A percentile compares a stretch with the other conserved stretches of the same genome.
These are phyloP conservation scores for Cancer borealis DNA, from an alignment of 2,888 invertebrate species.

Conservation along the genomic window DNA sequence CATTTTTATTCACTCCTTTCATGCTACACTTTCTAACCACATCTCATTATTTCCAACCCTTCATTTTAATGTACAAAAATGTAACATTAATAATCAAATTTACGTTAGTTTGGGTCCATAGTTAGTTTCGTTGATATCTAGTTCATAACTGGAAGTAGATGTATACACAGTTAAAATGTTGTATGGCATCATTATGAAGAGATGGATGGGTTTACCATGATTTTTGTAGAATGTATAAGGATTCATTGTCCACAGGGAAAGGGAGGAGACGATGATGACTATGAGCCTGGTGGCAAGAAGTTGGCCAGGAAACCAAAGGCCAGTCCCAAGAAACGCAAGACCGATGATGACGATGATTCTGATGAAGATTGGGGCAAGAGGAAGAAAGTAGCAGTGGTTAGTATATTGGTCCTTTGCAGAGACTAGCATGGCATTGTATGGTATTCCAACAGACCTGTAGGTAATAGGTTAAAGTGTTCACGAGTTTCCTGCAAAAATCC, in stretches of 20 bases:
- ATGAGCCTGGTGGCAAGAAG: constrained; percentile 70
- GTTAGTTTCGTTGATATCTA: too few relatives aligned
- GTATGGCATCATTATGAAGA: too few relatives aligned
- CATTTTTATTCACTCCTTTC: too few relatives aligned
- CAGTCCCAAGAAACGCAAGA: constrained; percentile 71
- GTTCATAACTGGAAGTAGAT: too few relatives aligned
- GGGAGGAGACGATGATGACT: constrained; percentile 72
- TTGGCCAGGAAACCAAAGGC: constrained; percentile 69
- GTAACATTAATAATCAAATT: too few relatives aligned
- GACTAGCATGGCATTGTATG: not conserved
- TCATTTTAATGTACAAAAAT: too few relatives aligned
- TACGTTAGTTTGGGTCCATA: too few relatives aligned
- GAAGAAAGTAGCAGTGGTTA: constrained; percentile 63
- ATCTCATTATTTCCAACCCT: too few relatives aligned
- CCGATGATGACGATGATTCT: constrained; percentile 74
- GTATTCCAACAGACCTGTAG: not conserved
- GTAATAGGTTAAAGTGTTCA: not conserved
- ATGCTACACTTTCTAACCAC: too few relatives aligned
- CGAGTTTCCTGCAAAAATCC: not conserved
- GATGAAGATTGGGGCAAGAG: constrained; percentile 77
- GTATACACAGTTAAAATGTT: too few relatives aligned
- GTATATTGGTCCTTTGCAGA: not conserved
- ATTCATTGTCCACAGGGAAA: constrained; percentile 46
- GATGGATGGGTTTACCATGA: not conserved
- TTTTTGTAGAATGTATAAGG: not conserved